Evolutionary conservation across 1,140 invertebrate species (phyloP), one percentile per base, ranked within the genome.

Genomic region (Eumeta japonica): DNA sequence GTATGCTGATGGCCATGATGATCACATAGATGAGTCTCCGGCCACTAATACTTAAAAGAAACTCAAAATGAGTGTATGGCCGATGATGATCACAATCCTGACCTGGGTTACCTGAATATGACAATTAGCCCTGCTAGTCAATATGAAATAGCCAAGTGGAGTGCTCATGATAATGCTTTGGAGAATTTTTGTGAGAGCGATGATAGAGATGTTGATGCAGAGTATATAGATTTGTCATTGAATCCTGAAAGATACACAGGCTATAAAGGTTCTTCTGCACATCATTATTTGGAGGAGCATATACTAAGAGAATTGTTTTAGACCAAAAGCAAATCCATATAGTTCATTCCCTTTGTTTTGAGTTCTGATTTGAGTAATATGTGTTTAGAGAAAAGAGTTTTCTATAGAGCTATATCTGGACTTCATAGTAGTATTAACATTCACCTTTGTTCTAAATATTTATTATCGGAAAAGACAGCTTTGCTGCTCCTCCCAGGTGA

Each of bases 191-290:
- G 95, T 79, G 75, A 87, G 14, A 89, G 92, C 62, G 89, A 94
- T 68, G 87, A 90, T 46, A 81, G 81, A 38, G 82, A 87, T 48
- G 75, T 64, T 20, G 83, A 82, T 36, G 76, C 83, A 16, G 88
- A 95, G 58, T 99, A 98, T 80, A 94, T 99, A 2, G 95, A 99
- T 75, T 78, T 99, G 28, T 77, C 91, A 19, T 68, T 97, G 4
- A 99, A 99, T 78, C 97, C 96, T 28, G 97, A 99, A 77, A 76
- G 95, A 39, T 99, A 92, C 67, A 98, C 95, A 3, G 96, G 97
- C 1, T 99, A 98, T 59, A 88, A 86, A 58, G 97, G 97, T 5
- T 73, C 82, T 20, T 96, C 94, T 16, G 93, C 97, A 9, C 90
- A 94, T 53, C 83, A 93, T n/a, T 51, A 92, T 99, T 44, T 99